Conservation (phyloP, 2,797 vertebrate genomes). For the Synanceia verrucosa region DNA sequence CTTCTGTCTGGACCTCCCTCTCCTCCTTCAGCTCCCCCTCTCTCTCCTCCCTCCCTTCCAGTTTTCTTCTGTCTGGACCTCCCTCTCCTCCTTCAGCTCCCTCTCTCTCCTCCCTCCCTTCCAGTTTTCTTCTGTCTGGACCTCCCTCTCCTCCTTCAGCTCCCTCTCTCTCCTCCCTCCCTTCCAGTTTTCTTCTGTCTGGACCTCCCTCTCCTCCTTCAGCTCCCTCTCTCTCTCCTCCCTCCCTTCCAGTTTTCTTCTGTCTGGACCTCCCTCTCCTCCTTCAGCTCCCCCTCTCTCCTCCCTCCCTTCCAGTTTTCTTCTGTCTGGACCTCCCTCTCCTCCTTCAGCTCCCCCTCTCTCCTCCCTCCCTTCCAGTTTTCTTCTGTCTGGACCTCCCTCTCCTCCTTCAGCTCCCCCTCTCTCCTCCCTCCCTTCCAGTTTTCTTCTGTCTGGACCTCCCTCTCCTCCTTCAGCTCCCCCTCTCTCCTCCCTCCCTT, state of each 20-base stretch:
- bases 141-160: not conserved
- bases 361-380: not conserved
- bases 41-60: slow-evolving; percentile 20
- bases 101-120: not conserved
- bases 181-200: not conserved
- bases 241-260: not conserved
- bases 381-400: no score
- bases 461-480: not conserved
- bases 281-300: not conserved
- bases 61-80: slow-evolving; percentile 9
- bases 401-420: not conserved
- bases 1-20: slow-evolving; percentile 6
- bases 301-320: not conserved
- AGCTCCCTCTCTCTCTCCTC: not conserved
- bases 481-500: not conserved
- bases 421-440: not conserved
- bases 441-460: no score
- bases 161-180: not conserved
- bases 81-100: not conserved
- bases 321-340: no score
- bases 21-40: slow-evolving; percentile 3
- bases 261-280: not conserved
- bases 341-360: not conserved
- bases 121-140: no score
- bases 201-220: not conserved